Percentiles rank a stretch among this genome's conserved stretches.
phyloP scores from a whole-genome alignment of 1,140 invertebrate genomes.

The Drosophila bipectinata region DNA sequence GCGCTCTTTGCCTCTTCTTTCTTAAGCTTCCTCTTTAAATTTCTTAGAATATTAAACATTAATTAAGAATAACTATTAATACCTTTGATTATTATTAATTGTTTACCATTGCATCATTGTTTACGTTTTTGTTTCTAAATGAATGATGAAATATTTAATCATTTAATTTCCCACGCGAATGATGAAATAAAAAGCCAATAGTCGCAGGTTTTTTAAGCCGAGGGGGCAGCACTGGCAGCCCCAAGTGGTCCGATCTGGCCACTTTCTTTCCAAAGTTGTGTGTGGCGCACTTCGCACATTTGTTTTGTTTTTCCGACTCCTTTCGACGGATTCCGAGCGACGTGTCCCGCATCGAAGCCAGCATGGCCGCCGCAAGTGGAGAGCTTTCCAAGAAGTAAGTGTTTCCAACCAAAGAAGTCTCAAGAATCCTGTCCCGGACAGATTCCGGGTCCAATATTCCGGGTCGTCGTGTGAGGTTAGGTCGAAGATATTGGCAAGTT shows the following conservation, averaged over 20 bases:
- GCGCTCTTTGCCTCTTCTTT: too few relatives aligned
- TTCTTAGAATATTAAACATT: too few relatives aligned
- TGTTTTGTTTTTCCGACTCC: slow-evolving; percentile 24
- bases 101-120: not conserved
- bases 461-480: slow-evolving; percentile 57
- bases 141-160: not conserved
- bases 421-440: slow-evolving; percentile 1
- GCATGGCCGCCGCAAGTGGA: slow-evolving; percentile 75
- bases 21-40: too few relatives aligned
- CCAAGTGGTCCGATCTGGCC: not conserved
- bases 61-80: too few relatives aligned
- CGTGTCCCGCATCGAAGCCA: slow-evolving; percentile 16
- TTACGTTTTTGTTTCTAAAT: not conserved
- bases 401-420: not conserved
- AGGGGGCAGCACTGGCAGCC: not conserved
- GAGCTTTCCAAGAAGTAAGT: slow-evolving; percentile 83
- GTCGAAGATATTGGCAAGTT: slow-evolving; percentile 44
- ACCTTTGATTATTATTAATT: too few relatives aligned
- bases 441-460: not conserved
- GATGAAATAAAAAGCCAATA: not conserved
- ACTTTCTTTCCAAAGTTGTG: slow-evolving; percentile 18
- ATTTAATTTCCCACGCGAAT: not conserved
- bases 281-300: slow-evolving; percentile 42
- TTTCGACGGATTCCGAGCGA: slow-evolving; percentile 19
- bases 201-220: not conserved